Evolutionary conservation across 2,888 invertebrate species (phyloP).

Genomic region (Drepana falcataria): DNA sequence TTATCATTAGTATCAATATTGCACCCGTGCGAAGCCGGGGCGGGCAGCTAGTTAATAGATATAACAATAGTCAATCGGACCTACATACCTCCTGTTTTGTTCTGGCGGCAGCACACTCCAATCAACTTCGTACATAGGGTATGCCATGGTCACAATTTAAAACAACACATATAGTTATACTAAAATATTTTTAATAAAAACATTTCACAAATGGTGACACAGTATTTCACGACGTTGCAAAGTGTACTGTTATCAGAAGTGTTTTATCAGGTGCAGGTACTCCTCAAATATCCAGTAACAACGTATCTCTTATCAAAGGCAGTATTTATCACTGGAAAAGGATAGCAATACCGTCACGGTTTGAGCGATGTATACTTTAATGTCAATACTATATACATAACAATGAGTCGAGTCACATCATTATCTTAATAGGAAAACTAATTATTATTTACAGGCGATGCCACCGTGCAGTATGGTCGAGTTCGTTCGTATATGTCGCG

Average conservation of each 20-base stretch:
- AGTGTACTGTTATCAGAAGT: slow-evolving; percentile 70
- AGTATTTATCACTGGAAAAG: slow-evolving; percentile 75
- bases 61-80: slow-evolving; percentile 14
- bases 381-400: slow-evolving; percentile 69
- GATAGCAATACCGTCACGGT: slow-evolving; percentile 69
- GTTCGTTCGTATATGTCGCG: slow-evolving; percentile 26
- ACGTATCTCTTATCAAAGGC: slow-evolving; percentile 76
- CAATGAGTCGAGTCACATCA: slow-evolving; percentile 65
- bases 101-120: slow-evolving; percentile 92
- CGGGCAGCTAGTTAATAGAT: no score
- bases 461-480: slow-evolving; percentile 33
- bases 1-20: no score
- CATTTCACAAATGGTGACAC: slow-evolving; percentile 63
- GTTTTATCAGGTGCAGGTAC: slow-evolving; percentile 73
- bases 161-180: slow-evolving; percentile 35
- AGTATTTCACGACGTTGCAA: slow-evolving; percentile 61
- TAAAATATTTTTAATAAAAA: slow-evolving; percentile 48
- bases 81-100: slow-evolving; percentile 90
- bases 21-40: no score
- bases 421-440: slow-evolving; percentile 74
- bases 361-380: slow-evolving; percentile 62
- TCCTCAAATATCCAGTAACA: slow-evolving; percentile 71
- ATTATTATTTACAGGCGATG: slow-evolving; percentile 59
- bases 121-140: slow-evolving; percentile 85
- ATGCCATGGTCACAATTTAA: slow-evolving; percentile 56